Percentiles rank a stretch among this genome's conserved stretches.
These are phyloP conservation scores for Lasaia peninsularis DNA, from an alignment of 1,140 invertebrate species.

Conservation along the genomic window DNA sequence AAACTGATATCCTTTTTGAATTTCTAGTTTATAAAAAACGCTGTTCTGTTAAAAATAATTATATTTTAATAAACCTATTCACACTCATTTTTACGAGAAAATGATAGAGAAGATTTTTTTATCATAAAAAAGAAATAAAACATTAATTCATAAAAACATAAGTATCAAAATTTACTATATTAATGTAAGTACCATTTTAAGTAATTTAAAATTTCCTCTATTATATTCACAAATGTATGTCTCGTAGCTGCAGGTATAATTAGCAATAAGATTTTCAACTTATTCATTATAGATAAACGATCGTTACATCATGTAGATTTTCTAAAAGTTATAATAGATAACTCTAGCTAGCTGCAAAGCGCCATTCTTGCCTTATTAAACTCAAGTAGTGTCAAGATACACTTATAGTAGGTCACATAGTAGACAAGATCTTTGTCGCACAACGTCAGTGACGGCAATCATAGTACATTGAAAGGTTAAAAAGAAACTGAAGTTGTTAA, in stretches of 20 bases:
- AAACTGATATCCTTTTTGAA: too few relatives aligned
- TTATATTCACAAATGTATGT: background rate
- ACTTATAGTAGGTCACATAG: conserved; percentile 51
- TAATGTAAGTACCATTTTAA: background rate
- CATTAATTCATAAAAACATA: too few relatives aligned
- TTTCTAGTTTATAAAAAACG: too few relatives aligned
- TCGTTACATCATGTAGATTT: conserved; percentile 41
- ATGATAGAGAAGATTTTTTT: background rate
- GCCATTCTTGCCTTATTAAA: conserved; percentile 57
- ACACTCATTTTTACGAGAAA: background rate
- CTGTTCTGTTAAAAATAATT: too few relatives aligned
- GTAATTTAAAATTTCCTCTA: background rate
- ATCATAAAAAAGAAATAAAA: too few relatives aligned
- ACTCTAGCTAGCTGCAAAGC: conserved; percentile 40
- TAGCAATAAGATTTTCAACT: background rate
- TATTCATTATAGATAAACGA: conserved; percentile 19
- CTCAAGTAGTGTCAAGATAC: conserved; percentile 58
- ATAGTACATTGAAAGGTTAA: conserved; percentile 25
- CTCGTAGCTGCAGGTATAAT: background rate
- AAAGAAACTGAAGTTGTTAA: conserved; percentile 15
- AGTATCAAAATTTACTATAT: background rate
- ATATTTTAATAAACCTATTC: background rate
- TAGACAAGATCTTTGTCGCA: conserved; percentile 50
- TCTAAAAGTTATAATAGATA: conserved; percentile 26
- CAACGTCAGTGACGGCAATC: conserved; percentile 38